Evolutionary conservation across 2,113 vertebrate species (phyloP), one percentile per base, ranked within the genome.

Genomic region (Cinclus mexicanus): DNA sequence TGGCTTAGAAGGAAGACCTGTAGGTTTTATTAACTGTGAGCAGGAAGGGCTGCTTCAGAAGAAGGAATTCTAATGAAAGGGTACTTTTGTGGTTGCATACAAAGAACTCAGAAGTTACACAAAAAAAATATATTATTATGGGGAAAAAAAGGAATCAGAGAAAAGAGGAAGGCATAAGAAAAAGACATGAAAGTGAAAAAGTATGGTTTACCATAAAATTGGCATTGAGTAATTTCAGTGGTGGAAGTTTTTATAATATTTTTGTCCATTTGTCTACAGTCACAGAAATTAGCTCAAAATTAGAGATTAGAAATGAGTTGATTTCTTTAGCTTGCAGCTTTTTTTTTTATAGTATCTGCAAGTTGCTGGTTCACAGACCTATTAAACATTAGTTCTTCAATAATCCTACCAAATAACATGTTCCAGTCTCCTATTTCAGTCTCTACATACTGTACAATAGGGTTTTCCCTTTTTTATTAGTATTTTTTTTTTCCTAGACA

Each of bases 41-140:
- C 17, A 81, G 53, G 31, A 87, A 21, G 6, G 10, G 7, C 10
- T 79, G 24, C 47, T 59, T 68, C 24, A 55, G 28, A 26, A 80
- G 39, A 16, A 79, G 5, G 33, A n/a, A 37, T 75, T 53, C 37
- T 33, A 71, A 56, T 0, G 0, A 47, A 37, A 64, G 4, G 2
- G 2, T 8, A 5, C 5, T 52, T 64, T 67, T 70, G 10, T 44
- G 17, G 4, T 16, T 89, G 19, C 20, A 7, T 63, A 28, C 3
- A 8, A 64, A 91, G 46, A 46, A 56, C 15, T 59, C 46, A 59
- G 25, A 37, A 87, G 44, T 7, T 12, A 72, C 21, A 25, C 4
- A 25, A 42, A 25, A 25, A 57, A 31, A 28, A 55, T 24, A 39
- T 0, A n/a, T 5, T 0, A 33, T 26, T 26, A 22, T 12, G 10